Conservation (phyloP, 2,797 vertebrate genomes). For the Mergus octosetaceus region DNA sequence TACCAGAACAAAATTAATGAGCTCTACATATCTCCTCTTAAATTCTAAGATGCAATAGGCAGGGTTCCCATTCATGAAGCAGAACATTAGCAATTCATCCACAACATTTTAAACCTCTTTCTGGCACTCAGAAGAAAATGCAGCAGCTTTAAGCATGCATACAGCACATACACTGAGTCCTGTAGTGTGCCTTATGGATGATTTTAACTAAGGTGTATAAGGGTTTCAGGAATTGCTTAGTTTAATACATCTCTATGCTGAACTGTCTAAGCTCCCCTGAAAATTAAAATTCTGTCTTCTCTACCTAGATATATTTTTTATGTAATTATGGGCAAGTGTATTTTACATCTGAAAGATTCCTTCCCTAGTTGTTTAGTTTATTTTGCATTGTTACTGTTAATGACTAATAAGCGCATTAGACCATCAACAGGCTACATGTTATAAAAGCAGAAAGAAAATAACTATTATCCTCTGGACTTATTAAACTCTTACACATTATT, state of each 20-base stretch:
- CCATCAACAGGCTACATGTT: not conserved
- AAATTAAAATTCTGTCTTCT: not conserved
- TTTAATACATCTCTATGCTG: not conserved
- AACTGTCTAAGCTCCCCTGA: not conserved
- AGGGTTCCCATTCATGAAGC: not conserved
- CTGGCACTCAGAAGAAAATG: not conserved
- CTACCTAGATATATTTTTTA: not conserved
- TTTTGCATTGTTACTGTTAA: not conserved
- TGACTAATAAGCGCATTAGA: not conserved
- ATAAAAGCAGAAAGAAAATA: not conserved
- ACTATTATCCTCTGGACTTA: not conserved
- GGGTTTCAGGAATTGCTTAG: not conserved
- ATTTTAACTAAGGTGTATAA: not conserved
- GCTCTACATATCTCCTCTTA: not conserved
- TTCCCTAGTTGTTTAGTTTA: not conserved
- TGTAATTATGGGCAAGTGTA: not conserved
- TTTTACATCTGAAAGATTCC: not conserved
- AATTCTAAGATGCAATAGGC: not conserved
- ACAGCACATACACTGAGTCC: not conserved
- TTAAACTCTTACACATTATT: not conserved
- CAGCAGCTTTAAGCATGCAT: not conserved
- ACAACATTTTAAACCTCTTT: not conserved
- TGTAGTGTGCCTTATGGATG: not conserved
- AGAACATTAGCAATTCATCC: not conserved
- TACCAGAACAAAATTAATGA: not conserved